These are phyloP conservation scores for Glaucopsyche alexis DNA, from an alignment of 2,888 invertebrate species.

Conservation along the genomic window DNA sequence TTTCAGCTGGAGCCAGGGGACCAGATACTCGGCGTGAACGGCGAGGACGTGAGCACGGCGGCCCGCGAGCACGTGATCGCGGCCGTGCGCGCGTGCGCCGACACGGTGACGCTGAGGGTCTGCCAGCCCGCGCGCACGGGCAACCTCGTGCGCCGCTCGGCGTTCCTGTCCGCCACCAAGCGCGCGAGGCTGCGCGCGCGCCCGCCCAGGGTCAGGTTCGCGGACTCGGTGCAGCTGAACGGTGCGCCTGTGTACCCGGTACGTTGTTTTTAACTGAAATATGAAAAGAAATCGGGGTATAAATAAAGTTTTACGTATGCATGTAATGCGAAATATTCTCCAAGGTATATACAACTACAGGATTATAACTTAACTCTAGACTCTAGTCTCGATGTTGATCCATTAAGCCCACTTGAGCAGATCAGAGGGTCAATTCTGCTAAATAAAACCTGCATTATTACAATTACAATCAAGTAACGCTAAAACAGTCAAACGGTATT, in stretches of 20 bases:
- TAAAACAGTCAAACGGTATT: no score
- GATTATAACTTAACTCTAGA: no score
- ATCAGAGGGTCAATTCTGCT: no score
- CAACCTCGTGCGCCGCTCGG: conserved; percentile 85
- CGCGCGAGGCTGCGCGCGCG: conserved; percentile 89
- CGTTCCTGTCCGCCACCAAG: conserved; percentile 92
- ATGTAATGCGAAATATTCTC: no score
- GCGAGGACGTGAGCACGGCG: conserved; percentile 91
- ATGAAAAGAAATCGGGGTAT: no score
- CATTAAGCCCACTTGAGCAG: no score
- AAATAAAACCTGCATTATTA: no score
- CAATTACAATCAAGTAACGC: no score
- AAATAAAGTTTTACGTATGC: no score
- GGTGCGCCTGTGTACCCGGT: conserved; percentile 90
- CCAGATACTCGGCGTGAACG: conserved; percentile 93
- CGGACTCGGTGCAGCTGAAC: conserved; percentile 92
- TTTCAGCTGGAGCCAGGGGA: conserved; percentile 91
- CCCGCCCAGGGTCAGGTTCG: conserved; percentile 92
- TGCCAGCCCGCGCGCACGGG: conserved; percentile 87
- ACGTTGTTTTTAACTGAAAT: conserved; percentile 47
- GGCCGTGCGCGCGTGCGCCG: conserved; percentile 89
- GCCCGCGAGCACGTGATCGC: conserved; percentile 94
- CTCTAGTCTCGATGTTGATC: no score
- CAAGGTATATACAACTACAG: no score
- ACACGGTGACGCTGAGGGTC: conserved; percentile 87